phyloP scores from a whole-genome alignment of 30 jellyfish, hydroid and myxozoan genomes.

The Pelagia noctiluca region DNA sequence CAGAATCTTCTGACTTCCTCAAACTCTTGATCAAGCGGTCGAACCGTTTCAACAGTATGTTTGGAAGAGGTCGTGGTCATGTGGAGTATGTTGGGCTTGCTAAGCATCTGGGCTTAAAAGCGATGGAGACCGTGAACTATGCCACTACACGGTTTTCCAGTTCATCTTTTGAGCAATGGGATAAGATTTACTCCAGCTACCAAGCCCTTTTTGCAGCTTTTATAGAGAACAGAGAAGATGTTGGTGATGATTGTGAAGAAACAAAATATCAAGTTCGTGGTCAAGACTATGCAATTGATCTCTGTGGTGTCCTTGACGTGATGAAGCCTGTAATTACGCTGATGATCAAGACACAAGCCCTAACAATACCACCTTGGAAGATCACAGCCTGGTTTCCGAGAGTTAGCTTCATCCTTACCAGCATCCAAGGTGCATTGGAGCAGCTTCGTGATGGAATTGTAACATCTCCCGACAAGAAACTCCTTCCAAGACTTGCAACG shows the following conservation, averaged over 20 bases:
- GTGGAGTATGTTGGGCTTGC: conserved; percentile 22
- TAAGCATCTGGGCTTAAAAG: conserved; percentile 19
- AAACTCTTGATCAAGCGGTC: conserved; percentile 15
- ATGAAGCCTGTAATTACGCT: background rate
- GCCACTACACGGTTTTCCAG: conserved; percentile 24
- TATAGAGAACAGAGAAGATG: conserved; percentile 7
- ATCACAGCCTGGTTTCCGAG: conserved; percentile 11
- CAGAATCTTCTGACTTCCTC: background rate
- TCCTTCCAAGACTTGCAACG: background rate
- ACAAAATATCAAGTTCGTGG: conserved; percentile 1
- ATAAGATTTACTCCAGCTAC: conserved; percentile 11
- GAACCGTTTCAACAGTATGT: conserved; percentile 15
- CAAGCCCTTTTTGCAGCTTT: background rate
- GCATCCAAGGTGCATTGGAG: background rate
- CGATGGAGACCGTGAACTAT: conserved; percentile 8
- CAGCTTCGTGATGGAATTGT: background rate
- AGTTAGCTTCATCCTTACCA: background rate
- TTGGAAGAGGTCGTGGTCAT: conserved; percentile 18
- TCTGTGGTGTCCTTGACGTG: conserved; percentile 1
- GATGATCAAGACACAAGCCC: background rate
- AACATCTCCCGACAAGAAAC: background rate
- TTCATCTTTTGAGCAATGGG: too few species aligned
- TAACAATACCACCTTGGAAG: conserved; percentile 4
- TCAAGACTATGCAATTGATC: too few species aligned
- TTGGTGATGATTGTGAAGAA: conserved; percentile 13